These are phyloP conservation scores for Cordilura impudica DNA, from an alignment of 2,888 invertebrate genomes.

Conservation along the genomic window DNA sequence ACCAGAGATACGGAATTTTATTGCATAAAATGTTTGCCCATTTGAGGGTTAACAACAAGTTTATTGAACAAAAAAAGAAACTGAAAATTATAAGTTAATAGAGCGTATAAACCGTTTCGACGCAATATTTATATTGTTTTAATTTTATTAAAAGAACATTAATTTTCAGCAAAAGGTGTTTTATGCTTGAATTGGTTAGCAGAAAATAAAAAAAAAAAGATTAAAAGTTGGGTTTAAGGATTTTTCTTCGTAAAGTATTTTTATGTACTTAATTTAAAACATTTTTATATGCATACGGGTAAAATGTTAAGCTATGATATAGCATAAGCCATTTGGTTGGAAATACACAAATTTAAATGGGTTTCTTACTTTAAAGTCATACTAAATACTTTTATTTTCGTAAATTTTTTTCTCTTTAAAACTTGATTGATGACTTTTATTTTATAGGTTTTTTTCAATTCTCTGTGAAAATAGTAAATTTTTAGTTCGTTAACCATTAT, in stretches of 20 bases:
- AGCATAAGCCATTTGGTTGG: no score
- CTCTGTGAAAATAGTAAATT: no score
- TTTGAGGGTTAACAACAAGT: not conserved
- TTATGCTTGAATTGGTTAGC: slow-evolving; percentile 44
- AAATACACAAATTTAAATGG: no score
- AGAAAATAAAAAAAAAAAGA: slow-evolving; percentile 5
- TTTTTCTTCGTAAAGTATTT: not conserved
- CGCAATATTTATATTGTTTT: slow-evolving; percentile 27
- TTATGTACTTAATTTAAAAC: not conserved
- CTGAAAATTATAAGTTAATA: slow-evolving; percentile 68
- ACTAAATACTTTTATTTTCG: no score
- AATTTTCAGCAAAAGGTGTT: slow-evolving; percentile 6
- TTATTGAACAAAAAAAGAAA: slow-evolving; percentile 15
- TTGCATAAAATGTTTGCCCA: no score
- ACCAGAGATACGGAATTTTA: no score
- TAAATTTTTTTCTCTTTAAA: no score
- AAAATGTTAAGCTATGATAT: not conserved
- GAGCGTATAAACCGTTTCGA: slow-evolving; percentile 73
- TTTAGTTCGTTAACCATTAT: no score
- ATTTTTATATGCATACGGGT: no score
- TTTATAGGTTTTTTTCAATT: no score
- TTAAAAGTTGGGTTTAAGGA: slow-evolving; percentile 9
- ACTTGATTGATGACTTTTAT: no score
- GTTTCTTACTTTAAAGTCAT: no score
- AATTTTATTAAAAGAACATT: slow-evolving; percentile 30